A percentile compares a stretch with the other conserved stretches of the same genome.
Conservation (phyloP, 2,113 vertebrate species). For the Chauna torquata region DNA sequence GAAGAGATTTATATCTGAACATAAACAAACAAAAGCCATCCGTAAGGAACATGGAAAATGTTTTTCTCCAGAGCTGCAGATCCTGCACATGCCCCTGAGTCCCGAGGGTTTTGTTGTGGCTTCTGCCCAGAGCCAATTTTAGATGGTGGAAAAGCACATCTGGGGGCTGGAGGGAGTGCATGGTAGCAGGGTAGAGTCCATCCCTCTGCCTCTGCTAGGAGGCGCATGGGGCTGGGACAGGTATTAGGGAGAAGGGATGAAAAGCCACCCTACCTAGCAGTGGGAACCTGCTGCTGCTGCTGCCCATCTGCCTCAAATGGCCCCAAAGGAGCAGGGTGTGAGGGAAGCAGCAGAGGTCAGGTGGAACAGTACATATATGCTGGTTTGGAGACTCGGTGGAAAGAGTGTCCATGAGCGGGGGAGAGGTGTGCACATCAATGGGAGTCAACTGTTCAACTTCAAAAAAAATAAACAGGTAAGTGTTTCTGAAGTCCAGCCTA, state of each 20-base stretch:
- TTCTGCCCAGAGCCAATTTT: not conserved
- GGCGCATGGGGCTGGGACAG: not conserved
- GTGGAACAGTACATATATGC: not conserved
- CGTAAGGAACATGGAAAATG: not conserved
- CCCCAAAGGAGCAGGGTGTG: not conserved
- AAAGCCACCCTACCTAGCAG: fast-evolving
- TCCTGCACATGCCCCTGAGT: not conserved
- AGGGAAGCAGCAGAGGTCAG: not conserved
- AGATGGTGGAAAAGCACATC: not conserved
- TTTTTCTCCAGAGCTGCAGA: conserved; percentile 15
- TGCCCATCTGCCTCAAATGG: not conserved
- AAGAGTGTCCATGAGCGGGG: not conserved
- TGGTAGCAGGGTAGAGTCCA: not conserved
- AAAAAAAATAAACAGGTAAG: not conserved
- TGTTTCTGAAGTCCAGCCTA: not conserved
- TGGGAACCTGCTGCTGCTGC: not conserved
- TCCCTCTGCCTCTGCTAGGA: not conserved
- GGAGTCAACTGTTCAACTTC: not conserved
- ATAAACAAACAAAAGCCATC: conserved; percentile 42
- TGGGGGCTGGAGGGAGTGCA: not conserved
- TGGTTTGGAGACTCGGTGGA: not conserved
- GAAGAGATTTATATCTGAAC: conserved; percentile 37
- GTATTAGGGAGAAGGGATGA: too few species aligned
- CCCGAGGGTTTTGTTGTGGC: not conserved
- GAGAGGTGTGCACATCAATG: not conserved